Evolutionary conservation across 2,797 vertebrate species (phyloP).

Genomic region (Etheostoma perlongum): DNA sequence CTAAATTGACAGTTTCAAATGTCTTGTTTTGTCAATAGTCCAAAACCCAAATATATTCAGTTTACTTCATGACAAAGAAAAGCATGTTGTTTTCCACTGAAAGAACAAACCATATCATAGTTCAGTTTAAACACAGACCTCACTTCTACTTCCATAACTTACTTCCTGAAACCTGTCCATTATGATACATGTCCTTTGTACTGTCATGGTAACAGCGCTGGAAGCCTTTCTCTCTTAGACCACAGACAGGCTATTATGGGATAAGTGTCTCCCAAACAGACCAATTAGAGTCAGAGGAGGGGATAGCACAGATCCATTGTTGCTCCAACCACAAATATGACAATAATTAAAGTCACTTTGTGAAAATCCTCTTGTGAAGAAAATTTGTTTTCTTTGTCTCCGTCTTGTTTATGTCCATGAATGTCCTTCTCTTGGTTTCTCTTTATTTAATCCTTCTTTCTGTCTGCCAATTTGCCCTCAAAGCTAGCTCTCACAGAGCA

Average conservation of each 20-base stretch:
- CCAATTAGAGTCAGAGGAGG: slow-evolving; percentile 71
- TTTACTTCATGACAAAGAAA: background rate
- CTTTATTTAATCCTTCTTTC: background rate
- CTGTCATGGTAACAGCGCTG: slow-evolving; percentile 54
- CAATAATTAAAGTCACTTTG: slow-evolving; percentile 57
- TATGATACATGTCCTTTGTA: slow-evolving; percentile 30
- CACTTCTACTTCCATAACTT: slow-evolving; percentile 2
- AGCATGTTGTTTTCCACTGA: slow-evolving; percentile 5
- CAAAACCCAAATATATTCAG: background rate
- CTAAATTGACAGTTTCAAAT: background rate
- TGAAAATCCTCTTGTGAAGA: slow-evolving; percentile 30
- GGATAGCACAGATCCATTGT: slow-evolving; percentile 54
- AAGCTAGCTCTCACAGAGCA: background rate
- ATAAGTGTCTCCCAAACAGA: slow-evolving; percentile 76
- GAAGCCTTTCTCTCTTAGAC: slow-evolving; percentile 61
- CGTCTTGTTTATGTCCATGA: slow-evolving; percentile 11
- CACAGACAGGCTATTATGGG: slow-evolving; percentile 74
- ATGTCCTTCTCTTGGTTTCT: background rate
- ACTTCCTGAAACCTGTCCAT: slow-evolving; percentile 42
- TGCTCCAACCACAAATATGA: slow-evolving; percentile 56
- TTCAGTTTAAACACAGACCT: slow-evolving; percentile 26
- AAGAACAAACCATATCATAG: slow-evolving; percentile 7
- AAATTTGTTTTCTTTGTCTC: background rate
- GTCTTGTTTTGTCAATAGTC: background rate
- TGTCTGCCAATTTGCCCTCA: background rate